Base-by-base conservation (phyloP, 2,113 vertebrate species). In the Pachycephala philippinensis region DNA sequence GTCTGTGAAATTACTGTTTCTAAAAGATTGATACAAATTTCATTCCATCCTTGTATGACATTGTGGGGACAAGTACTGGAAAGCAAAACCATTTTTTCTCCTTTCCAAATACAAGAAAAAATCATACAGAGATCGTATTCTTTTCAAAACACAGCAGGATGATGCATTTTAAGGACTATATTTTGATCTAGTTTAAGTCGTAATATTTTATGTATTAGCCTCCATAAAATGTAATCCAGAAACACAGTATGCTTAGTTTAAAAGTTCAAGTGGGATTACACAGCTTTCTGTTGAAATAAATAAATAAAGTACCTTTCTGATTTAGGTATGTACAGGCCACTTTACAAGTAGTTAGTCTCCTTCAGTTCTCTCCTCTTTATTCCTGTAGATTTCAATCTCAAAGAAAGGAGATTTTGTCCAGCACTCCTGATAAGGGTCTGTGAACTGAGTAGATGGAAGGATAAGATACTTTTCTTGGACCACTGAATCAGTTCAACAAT, bases 41-140 rank as follows among this genome's bases (percentile, higher is more conserved):
- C 18, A 8, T 66, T 56, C 31, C 42, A 33, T 68, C 1, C 0
- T 28, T 59, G 28, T 30, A 45, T 13, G 37, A 70, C 22, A n/a
- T 22, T 37, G 20, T 31, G 13, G 14, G 22, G 14, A 47, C 10
- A 88, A 52, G 12, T 47, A 59, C 35, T 64, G 28, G 21, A 49
- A 93, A 88, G 10, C 1, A 76, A 72, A 61, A 12, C 2, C 24
- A 1, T 7, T 44, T n/a, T 56, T 54, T 5, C 27, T 33, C 10
- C 3, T 33, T 71, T 75, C 12, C 7, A 82, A 90, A 60, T 33
- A 45, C 3, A 49, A n/a, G 28, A 45, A 61, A 56, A 50, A 70
- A 40, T 0, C 1, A 37, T 14, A 5, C 6, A 63, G 68, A 59
- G 1, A 45, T 16, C 33, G 1, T 42, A 26, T 76, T 72, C 1